Evolutionary conservation across 2,113 vertebrate species (phyloP).

Genomic region (Cariama cristata): DNA sequence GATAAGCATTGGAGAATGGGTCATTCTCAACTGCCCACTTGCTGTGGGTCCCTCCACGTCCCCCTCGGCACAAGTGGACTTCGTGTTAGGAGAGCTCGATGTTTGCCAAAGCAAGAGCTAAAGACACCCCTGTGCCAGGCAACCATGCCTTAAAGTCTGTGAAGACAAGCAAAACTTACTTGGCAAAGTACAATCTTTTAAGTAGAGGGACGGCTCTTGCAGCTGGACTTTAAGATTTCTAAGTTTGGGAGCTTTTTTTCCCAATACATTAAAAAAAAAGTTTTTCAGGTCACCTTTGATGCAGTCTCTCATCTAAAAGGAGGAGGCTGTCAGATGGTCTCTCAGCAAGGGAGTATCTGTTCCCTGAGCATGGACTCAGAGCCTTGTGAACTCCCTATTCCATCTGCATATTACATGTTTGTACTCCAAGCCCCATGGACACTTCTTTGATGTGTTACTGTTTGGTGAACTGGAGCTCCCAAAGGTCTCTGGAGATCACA

Average conservation of each 20-base stretch:
- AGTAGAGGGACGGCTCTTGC: background rate
- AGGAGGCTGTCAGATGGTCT: background rate
- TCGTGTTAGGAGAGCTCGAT: background rate
- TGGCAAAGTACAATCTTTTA: background rate
- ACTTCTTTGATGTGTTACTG: background rate
- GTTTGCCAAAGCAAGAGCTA: background rate
- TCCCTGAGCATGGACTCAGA: background rate
- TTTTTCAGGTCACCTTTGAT: constrained; percentile 23
- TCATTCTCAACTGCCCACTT: background rate
- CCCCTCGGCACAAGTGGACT: rapidly evolving
- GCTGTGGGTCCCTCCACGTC: background rate
- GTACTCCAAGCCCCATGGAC: background rate
- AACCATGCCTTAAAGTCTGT: background rate
- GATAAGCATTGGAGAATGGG: background rate
- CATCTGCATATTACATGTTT: background rate
- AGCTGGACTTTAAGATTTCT: background rate
- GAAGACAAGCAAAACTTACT: background rate
- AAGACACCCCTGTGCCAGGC: background rate
- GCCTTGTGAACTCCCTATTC: background rate
- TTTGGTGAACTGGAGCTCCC: background rate
- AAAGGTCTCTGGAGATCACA: background rate
- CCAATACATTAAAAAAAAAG: background rate
- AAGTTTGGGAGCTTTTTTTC: background rate
- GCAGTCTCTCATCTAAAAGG: background rate
- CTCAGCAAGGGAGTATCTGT: background rate